Base-by-base conservation (phyloP, 2,113 vertebrate species). In the Lonchura striata region DNA sequence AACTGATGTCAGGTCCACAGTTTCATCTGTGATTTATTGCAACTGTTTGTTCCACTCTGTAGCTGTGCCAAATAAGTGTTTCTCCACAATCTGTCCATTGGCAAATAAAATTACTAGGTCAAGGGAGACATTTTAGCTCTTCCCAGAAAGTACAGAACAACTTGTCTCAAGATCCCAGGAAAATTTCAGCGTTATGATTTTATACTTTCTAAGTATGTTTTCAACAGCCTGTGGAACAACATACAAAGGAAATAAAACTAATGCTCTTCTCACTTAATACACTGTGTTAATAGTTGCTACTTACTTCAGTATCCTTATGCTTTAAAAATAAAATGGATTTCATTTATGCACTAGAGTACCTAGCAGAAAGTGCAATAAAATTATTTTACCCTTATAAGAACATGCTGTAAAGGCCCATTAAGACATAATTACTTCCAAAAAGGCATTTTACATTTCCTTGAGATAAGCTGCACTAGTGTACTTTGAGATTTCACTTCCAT, bases 341-440 rank as follows among this genome's bases (percentile, higher is more conserved):
- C 35, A 82, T 93, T 92, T 83, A 85, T 30, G 37, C 46, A 64
- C 21, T 86, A 31, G 17, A 47, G 13, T 44, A 86, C 37, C 75
- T 63, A 66, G 15, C 37, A 71, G 57, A 74, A 95, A 95, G 47
- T 31, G 20, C 37, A 79, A 61, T 95, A 82, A 95, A 97, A 97
- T 92, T 75, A 86, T 95, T 97, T 97, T 75, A 42, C 71, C 39
- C 50, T 77, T 81, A 91, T 75, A 94, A 65, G 56, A 71, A 88
- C 82, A 81, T 0, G 8, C 15, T 86, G 80, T 94, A 97, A 94
- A 89, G 75, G 6, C 46, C 92, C 77, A 97, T 98, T 97, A 98
- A 96, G 90, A 92, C 95, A 95, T 92, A 97, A 97, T 97, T 96
- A 86, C 65, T 85, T 52, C 60, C 95, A 95, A 93, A 97, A 96